Evolutionary conservation across 2,888 invertebrate species (phyloP).

Genomic region (Dromius quadrimaculatus): DNA sequence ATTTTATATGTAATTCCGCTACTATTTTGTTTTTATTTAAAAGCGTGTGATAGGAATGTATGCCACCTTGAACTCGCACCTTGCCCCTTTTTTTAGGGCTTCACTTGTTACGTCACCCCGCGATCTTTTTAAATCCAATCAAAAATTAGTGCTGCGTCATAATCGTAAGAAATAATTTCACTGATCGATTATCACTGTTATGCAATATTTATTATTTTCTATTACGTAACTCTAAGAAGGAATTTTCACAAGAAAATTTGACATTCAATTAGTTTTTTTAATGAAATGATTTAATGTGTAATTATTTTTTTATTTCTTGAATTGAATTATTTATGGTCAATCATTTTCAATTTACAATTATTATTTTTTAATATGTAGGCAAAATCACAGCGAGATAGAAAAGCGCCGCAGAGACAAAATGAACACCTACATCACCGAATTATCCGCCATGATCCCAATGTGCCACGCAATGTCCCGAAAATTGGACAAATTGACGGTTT

Average conservation of each 20-base stretch:
- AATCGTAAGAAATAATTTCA: no score
- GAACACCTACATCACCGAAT: slow-evolving; percentile 93
- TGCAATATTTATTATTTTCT: no score
- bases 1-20: no score
- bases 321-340: no score
- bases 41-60: slow-evolving; percentile 55
- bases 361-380: slow-evolving; percentile 74
- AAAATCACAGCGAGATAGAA: slow-evolving; percentile 97
- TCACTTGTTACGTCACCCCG: slow-evolving; percentile 56
- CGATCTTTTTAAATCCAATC: slow-evolving; percentile 48
- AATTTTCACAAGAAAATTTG: no score
- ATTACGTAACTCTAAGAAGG: no score
- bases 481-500: slow-evolving; percentile 90
- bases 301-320: no score
- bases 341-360: slow-evolving; percentile 1
- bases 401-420: slow-evolving; percentile 95
- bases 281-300: no score
- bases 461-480: slow-evolving; percentile 94
- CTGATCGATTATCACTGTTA: no score
- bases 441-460: slow-evolving; percentile 93
- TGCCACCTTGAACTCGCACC: slow-evolving; percentile 60
- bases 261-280: no score
- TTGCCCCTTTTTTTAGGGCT: slow-evolving; percentile 54
- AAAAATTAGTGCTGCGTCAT: no score
- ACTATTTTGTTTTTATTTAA: slow-evolving; percentile 7